A percentile compares a stretch with the other conserved stretches of the same genome.
Evolutionary conservation across 2,888 invertebrate species (phyloP).

Genomic region (Acrocera orbiculus): DNA sequence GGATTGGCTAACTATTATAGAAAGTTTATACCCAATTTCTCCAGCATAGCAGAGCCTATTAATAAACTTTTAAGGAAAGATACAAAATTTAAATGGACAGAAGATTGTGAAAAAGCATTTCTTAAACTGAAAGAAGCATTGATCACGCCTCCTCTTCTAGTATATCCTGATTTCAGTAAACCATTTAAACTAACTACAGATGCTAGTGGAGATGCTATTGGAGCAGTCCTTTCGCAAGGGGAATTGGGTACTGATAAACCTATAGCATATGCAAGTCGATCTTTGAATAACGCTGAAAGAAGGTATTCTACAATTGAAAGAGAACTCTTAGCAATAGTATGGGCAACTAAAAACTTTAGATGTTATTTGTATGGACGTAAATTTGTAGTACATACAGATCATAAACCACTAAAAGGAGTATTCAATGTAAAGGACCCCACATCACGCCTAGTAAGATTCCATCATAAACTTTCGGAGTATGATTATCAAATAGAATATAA

Average conservation of each 20-base stretch:
- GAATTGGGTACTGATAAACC: conserved; percentile 7
- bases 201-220: not conserved
- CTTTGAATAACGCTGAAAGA: conserved; percentile 12
- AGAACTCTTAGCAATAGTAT: conserved; percentile 19
- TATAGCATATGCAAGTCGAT: conserved; percentile 16
- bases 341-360: conserved; percentile 20
- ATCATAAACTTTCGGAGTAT: too few species aligned
- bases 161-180: conserved; percentile 2
- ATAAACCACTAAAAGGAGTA: not conserved
- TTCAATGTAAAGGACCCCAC: not conserved
- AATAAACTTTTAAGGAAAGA: conserved; percentile 2
- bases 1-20: conserved; percentile 5
- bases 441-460: too few species aligned
- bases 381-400: not conserved
- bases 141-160: conserved; percentile 2
- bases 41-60: conserved; percentile 1
- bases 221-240: not conserved
- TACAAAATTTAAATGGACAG: not conserved
- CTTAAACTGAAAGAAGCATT: conserved; percentile 3
- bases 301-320: conserved; percentile 19
- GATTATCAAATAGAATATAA: too few species aligned
- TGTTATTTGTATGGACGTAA: conserved; percentile 4
- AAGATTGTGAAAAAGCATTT: not conserved
- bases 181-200: not conserved
- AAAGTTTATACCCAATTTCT: conserved; percentile 2